A percentile compares a stretch with the other conserved stretches of the same genome.
These are phyloP conservation scores for Fulmarus glacialis DNA, from an alignment of 2,113 vertebrate species.

Conservation along the genomic window DNA sequence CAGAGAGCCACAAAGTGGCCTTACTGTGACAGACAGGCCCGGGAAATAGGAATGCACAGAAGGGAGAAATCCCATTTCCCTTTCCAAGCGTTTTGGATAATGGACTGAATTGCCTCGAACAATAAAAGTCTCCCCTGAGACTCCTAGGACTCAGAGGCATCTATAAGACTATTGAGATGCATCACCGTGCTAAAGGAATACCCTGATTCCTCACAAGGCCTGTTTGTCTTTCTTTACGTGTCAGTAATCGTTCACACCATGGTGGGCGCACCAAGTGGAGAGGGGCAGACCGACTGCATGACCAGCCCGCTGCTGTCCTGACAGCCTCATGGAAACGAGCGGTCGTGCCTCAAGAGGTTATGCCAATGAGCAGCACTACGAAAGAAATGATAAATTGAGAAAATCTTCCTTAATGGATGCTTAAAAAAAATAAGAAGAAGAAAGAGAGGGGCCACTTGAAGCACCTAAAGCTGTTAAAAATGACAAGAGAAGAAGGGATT, in stretches of 20 bases:
- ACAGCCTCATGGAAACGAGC: neutral
- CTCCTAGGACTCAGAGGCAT: neutral
- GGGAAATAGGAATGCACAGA: neutral
- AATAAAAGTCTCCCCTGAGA: neutral
- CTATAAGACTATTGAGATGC: neutral
- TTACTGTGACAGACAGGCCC: fast-evolving
- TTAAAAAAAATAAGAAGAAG: neutral
- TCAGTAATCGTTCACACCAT: fast-evolving
- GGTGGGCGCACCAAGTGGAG: fast-evolving
- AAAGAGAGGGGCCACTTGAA: neutral
- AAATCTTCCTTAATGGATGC: constrained; percentile 14
- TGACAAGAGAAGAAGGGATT: constrained; percentile 54
- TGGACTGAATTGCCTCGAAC: neutral
- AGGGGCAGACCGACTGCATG: fast-evolving
- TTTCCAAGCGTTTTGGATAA: neutral
- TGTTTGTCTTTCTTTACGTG: fast-evolving
- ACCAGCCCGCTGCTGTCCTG: fast-evolving
- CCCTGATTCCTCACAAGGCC: fast-evolving
- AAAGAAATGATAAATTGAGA: constrained; percentile 19
- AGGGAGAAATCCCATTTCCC: neutral
- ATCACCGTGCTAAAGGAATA: neutral
- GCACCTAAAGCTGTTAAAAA: constrained; percentile 56
- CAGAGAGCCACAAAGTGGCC: neutral
- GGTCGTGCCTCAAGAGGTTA: neutral
- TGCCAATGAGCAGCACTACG: neutral